phyloP scores from a whole-genome alignment of 2,113 vertebrate genomes.

The Cranoglanis bouderius region DNA sequence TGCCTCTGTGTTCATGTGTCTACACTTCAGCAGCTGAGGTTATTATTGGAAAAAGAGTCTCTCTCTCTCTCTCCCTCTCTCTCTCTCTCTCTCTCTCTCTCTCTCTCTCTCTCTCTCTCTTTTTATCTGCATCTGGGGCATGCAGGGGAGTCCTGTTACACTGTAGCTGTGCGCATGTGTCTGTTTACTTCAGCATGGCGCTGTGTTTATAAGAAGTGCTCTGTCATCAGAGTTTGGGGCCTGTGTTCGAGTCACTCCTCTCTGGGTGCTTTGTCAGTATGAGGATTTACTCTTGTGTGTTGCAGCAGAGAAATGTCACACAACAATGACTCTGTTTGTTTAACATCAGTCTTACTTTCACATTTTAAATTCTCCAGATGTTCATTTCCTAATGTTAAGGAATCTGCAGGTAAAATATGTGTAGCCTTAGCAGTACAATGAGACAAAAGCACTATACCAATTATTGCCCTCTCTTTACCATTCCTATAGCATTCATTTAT shows the following conservation, averaged over 20 bases:
- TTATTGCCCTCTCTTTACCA: neutral
- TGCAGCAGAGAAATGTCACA: neutral
- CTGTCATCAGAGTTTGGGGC: conserved; percentile 45
- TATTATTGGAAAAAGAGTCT: conserved; percentile 64
- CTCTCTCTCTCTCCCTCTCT: conserved; percentile 32
- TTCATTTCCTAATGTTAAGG: neutral
- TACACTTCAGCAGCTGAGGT: conserved; percentile 61
- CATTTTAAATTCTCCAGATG: neutral
- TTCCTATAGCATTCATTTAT: neutral
- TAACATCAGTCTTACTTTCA: neutral
- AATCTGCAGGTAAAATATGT: neutral
- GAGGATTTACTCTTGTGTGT: neutral
- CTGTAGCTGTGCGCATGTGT: conserved; percentile 38
- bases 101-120: conserved; percentile 50
- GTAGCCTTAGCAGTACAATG: neutral
- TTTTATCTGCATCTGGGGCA: conserved; percentile 22
- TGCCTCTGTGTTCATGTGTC: conserved; percentile 2
- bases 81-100: conserved; percentile 5
- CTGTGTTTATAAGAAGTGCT: conserved; percentile 48
- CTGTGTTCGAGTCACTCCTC: conserved; percentile 19
- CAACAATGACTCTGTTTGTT: neutral
- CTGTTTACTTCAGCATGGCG: conserved; percentile 26
- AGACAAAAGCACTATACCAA: neutral
- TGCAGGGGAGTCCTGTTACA: conserved; percentile 54
- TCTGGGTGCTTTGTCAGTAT: neutral